Conservation (phyloP, 2,888 invertebrate genomes). For the Monochamus alternatus region DNA sequence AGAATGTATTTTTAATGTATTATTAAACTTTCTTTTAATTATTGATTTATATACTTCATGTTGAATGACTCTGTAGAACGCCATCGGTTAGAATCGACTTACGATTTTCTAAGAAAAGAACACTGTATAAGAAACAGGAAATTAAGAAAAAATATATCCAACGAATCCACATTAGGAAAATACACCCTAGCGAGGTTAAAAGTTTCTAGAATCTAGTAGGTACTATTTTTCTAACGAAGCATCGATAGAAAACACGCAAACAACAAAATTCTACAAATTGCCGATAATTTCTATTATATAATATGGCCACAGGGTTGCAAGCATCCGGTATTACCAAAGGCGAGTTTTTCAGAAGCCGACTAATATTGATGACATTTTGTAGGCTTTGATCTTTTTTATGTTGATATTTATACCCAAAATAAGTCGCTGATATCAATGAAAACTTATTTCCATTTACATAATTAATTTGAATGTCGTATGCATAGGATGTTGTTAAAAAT, state of each 20-base stretch:
- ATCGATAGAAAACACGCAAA: conserved; percentile 17
- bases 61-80: too few species aligned
- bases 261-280: conserved; percentile 14
- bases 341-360: neutral
- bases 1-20: too few species aligned
- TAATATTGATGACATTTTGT: conserved; percentile 1
- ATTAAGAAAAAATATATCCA: neutral
- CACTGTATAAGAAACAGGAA: neutral
- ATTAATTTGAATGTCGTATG: too few species aligned
- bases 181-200: neutral
- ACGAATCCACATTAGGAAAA: conserved; percentile 2
- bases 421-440: too few species aligned
- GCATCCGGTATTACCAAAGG: neutral
- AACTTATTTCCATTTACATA: too few species aligned
- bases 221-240: conserved; percentile 17
- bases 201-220: conserved; percentile 3
- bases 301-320: neutral
- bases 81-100: too few species aligned
- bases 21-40: too few species aligned
- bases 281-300: neutral
- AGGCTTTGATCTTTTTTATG: neutral
- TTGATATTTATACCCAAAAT: neutral
- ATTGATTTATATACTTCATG: too few species aligned
- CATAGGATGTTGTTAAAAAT: too few species aligned
- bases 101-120: neutral